Evolutionary conservation across 2,888 invertebrate species (phyloP).

Genomic region (Eutolmus rufibarbis): DNA sequence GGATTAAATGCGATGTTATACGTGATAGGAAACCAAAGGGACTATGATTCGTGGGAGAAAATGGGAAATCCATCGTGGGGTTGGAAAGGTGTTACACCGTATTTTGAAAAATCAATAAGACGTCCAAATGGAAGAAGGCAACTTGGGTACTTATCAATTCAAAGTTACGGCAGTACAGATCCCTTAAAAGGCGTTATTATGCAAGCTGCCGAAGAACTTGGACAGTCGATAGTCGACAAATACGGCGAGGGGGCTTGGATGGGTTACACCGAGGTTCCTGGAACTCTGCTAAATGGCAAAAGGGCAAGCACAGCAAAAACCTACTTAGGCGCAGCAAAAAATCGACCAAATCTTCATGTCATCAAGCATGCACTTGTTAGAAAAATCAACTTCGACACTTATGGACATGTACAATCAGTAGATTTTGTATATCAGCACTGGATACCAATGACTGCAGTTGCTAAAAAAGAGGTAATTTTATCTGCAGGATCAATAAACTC

Average conservation of each 20-base stretch:
- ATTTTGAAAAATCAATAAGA: constrained; percentile 76
- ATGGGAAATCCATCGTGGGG: constrained; percentile 73
- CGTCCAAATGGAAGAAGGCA: constrained; percentile 49
- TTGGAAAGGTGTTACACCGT: constrained; percentile 77
- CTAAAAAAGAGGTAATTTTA: constrained; percentile 52
- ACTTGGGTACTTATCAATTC: constrained; percentile 62
- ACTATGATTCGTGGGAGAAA: constrained; percentile 71
- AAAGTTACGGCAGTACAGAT: constrained; percentile 63
- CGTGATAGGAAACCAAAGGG: constrained; percentile 69
- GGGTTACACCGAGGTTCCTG: constrained; percentile 76
- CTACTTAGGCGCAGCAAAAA: constrained; percentile 65
- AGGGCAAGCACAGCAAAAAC: constrained; percentile 81
- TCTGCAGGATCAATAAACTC: constrained; percentile 55
- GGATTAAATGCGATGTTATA: constrained; percentile 73
- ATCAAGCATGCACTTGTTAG: constrained; percentile 46
- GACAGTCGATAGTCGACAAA: constrained; percentile 69
- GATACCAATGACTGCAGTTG: constrained; percentile 45
- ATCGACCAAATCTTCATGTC: constrained; percentile 47
- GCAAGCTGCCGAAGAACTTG: constrained; percentile 69
- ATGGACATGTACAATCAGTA: constrained; percentile 63
- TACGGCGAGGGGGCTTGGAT: constrained; percentile 66
- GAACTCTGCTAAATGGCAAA: constrained; percentile 74
- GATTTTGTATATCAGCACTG: constrained; percentile 59
- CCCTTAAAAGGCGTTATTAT: constrained; percentile 52
- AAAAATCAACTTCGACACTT: constrained; percentile 48